Evolutionary conservation across 2,888 invertebrate genomes (phyloP), one percentile per base, ranked within the genome.

Genomic region (Cephus nigrinus): DNA sequence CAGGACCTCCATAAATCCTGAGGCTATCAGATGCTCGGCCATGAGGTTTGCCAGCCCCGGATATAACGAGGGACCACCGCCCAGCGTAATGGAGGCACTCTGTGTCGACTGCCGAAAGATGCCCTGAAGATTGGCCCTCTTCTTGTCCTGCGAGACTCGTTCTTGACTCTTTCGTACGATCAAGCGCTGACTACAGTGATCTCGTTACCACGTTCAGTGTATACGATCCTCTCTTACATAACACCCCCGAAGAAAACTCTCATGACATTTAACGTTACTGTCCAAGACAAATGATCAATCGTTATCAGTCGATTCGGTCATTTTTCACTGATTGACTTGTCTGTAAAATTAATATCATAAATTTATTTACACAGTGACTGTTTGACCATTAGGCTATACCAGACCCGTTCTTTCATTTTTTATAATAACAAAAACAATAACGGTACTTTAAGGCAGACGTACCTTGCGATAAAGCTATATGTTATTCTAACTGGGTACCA

Each of bases 61-160:
- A 88, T 88, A 87, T 88, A 88, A 88, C 87, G 87, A 88, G 86
- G 86, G 87, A 88, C 88, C 88, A 88, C 88, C 88, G 88, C 88
- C 87, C 88, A 87, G 84, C 83, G 84, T 86, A 87, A 87, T 88
- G 86, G 86, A 84, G 86, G 82, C 85, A 84, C 83, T 84, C 84
- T 83, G 81, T 82, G 83, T 84, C 81, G 82, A 85, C 83, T 81
- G 80, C 81, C 83, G 76, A 79, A 81, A 83, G 85, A 86, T 86
- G 82, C 83, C 77, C 81, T 76, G 77, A 74, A 84, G 85, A 86
- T 85, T 84, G 81, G 78, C 81, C 83, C 79, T 73, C 77, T 55
- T 30, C 5, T 69, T 69, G 35, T n/a, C 68, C 31, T 15, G 23
- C 33, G 68, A 68, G 15, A 69, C 32, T 32, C 55, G 55, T 55